Evolutionary conservation across 64 coral and sea anemone species (phyloP).

Genomic region (Acropora tenuis): DNA sequence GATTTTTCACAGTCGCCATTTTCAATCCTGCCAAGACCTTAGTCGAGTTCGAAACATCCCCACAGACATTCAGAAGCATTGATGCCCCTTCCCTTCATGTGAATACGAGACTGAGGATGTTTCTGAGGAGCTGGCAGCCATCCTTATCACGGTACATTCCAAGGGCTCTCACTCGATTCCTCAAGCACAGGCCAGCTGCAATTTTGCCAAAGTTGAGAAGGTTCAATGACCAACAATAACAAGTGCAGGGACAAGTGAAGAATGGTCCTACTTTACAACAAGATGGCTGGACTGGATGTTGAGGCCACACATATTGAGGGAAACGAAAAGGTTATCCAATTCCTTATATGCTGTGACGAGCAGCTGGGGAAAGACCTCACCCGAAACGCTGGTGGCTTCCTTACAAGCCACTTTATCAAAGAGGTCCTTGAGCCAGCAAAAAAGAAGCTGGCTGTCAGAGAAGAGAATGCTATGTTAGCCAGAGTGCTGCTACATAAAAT

Average conservation of each 20-base stretch:
- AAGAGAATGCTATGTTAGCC: slow-evolving; percentile 39
- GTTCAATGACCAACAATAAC: not conserved
- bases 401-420: not conserved
- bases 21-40: not conserved
- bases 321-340: slow-evolving; percentile 26
- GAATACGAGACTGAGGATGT: slow-evolving; percentile 58
- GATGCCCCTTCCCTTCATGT: slow-evolving; percentile 34
- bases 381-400: no score
- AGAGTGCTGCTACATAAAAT: slow-evolving; percentile 32
- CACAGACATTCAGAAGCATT: slow-evolving; percentile 43
- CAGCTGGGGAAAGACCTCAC: no score
- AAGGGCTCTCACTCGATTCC: not conserved
- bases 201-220: not conserved
- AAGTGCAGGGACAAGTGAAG: not conserved
- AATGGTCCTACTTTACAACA: slow-evolving; percentile 32
- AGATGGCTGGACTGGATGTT: slow-evolving; percentile 32
- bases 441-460: slow-evolving; percentile 41
- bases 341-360: no score
- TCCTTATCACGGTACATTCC: slow-evolving; percentile 47
- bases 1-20: slow-evolving; percentile 6
- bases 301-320: slow-evolving; percentile 37
- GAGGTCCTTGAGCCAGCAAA: slow-evolving; percentile 10
- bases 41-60: not conserved
- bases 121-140: slow-evolving; percentile 36
- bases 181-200: not conserved